These are phyloP conservation scores for Melolontha melolontha DNA, from an alignment of 2,888 invertebrate species.

Conservation along the genomic window DNA sequence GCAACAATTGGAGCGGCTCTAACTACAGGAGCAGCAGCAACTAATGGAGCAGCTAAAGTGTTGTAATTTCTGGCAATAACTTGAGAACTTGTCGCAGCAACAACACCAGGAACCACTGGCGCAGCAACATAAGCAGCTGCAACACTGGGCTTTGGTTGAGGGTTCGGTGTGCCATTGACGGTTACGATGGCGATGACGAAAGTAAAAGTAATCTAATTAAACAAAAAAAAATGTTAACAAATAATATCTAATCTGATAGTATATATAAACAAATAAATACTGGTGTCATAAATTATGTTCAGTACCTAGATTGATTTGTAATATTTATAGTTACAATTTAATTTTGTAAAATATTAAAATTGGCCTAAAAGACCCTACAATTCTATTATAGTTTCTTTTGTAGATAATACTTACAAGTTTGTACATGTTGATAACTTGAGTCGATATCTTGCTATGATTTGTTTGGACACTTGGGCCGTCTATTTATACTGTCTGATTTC, in stretches of 20 bases:
- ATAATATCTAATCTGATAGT: too few species aligned
- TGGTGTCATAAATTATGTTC: too few species aligned
- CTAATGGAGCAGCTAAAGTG: conserved; percentile 66
- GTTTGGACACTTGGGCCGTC: background rate
- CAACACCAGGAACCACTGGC: conserved; percentile 59
- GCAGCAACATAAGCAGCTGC: conserved; percentile 52
- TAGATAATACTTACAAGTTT: conserved; percentile 41
- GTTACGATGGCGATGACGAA: conserved; percentile 55
- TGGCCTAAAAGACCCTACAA: too few species aligned
- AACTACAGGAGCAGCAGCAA: conserved; percentile 49
- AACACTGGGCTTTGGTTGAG: conserved; percentile 60
- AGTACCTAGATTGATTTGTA: too few species aligned
- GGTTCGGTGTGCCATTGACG: conserved; percentile 53
- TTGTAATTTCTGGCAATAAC: conserved; percentile 74
- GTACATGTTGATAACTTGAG: conserved; percentile 40
- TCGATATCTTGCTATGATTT: conserved; percentile 18
- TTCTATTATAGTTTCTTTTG: too few species aligned
- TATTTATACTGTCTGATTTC: conserved; percentile 33
- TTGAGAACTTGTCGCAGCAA: conserved; percentile 75
- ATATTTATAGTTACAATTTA: too few species aligned
- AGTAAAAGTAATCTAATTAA: conserved; percentile 44
- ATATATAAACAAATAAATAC: too few species aligned
- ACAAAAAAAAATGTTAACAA: conserved; percentile 4
- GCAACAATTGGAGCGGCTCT: conserved; percentile 58
- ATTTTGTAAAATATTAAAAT: too few species aligned